phyloP scores from a whole-genome alignment of 2,888 invertebrate genomes.

The Hoplodrina blanda region DNA sequence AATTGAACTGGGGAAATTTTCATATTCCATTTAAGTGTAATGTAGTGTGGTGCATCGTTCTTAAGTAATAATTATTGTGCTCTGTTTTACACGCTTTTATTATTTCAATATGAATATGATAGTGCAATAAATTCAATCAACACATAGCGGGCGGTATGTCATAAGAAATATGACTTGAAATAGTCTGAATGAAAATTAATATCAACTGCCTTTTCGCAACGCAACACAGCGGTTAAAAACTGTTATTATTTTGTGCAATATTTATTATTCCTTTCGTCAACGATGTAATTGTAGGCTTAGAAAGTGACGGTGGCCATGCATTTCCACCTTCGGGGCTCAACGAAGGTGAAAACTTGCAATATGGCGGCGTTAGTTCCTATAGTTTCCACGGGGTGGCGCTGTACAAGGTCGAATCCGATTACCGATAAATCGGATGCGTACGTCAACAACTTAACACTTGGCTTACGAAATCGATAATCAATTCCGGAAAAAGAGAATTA shows the following conservation, averaged over 20 bases:
- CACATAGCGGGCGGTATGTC: slow-evolving; percentile 22
- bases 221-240: slow-evolving; percentile 36
- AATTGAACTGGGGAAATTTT: slow-evolving; percentile 34
- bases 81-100: slow-evolving; percentile 24
- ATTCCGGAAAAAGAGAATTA: slow-evolving; percentile 65
- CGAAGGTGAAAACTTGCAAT: slow-evolving; percentile 80
- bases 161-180: slow-evolving; percentile 35
- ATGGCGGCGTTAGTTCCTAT: slow-evolving; percentile 58
- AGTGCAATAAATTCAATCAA: slow-evolving; percentile 27
- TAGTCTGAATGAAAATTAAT: slow-evolving; percentile 41
- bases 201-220: slow-evolving; percentile 42
- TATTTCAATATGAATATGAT: slow-evolving; percentile 28
- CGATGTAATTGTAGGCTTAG: slow-evolving; percentile 65
- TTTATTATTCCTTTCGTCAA: slow-evolving; percentile 60
- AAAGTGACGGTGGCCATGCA: slow-evolving; percentile 81
- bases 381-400: slow-evolving; percentile 63
- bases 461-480: slow-evolving; percentile 70
- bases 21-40: slow-evolving; percentile 1
- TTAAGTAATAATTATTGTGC: slow-evolving; percentile 30
- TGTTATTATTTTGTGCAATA: slow-evolving; percentile 59
- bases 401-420: slow-evolving; percentile 74
- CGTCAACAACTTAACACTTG: slow-evolving; percentile 66
- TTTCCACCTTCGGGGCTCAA: slow-evolving; percentile 74
- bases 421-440: slow-evolving; percentile 71
- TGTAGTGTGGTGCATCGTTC: neutral